Evolutionary conservation across 2,113 vertebrate genomes (phyloP), one percentile per base, ranked within the genome.

Genomic region (Donacobius atricapilla): DNA sequence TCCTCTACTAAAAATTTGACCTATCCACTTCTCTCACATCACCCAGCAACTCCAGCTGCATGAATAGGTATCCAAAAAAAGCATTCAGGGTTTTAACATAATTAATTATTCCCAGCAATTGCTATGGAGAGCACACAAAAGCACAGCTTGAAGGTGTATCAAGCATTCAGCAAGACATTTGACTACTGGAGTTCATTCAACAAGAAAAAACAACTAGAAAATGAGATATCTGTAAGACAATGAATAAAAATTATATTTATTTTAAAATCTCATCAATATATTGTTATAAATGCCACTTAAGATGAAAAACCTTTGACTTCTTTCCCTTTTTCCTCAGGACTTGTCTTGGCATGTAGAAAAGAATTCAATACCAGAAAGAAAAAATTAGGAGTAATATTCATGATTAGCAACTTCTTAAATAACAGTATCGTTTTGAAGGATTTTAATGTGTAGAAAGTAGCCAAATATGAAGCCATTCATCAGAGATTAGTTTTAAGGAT

Each of bases 181-280:
- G 56, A 64, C 60, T 75, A 70, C 22, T 68, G 57, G 23, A 27
- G 58, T 68, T 90, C 69, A 78, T 63, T 89, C 60, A 70, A 60
- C n/a, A 75, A 68, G 50, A 15, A 75, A 33, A 23, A 42, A 86
- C 35, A 6, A 70, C 66, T 80, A 90, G 24, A 85, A 92, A 88
- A 57, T n/a, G 15, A 94, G 71, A 72, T 51, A 27, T 39, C 24
- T 61, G 15, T 50, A 82, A 65, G 68, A 76, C 60, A 57, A 56
- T 10, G 51, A 57, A 73, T 31, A 78, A 83, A 90, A 92, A 58
- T 6, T 7, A 7, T 53, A 33, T 97, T 97, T 97, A 95, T 96
- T 95, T 94, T 77, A 13, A 78, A 93, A 78, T 7, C 7, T 77
- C 28, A 48, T 28, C 30, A 83, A 75, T 53, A 83, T n/a, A 30